Evolutionary conservation across 2,888 invertebrate genomes (phyloP), one percentile per base, ranked within the genome.

Genomic region (Metalampra italica): DNA sequence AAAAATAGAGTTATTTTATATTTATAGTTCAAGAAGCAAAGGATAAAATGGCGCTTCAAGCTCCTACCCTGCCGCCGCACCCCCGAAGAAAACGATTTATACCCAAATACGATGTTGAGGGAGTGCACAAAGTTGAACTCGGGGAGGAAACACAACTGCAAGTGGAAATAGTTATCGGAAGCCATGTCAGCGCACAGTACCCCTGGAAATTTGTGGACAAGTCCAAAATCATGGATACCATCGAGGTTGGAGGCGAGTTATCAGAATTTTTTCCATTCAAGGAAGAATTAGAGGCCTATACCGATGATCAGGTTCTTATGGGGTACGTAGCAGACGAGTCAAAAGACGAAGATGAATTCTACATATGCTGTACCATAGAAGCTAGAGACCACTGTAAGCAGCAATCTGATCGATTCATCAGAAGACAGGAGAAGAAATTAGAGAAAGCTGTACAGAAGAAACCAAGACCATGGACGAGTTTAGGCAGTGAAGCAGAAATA

Each of bases 181-280:
- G 90, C 36, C 90, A 95, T 66, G 91, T 95, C 0, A 94, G 92
- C 0, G 91, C 92, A 13, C 95, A 95, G 69, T 92, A 91, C 63
- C 95, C 95, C 0, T 95, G 95, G 95, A 93, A 92, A 53, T 87
- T 84, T 52, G 80, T 95, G 0, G 82, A 80, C 14, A 94, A 92
- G 71, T 90, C 91, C 32, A 80, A 90, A 41, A 79, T 95, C 1
- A 82, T 91, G 45, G 93, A 94, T 60, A 86, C 90, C 46, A 85
- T 95, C 43, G 91, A 92, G 2, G 55, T 90, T 0, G 87, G 91
- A 40, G 90, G 90, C 12, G 91, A 91, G 53, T 54, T 82, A 0
- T 89, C 90, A 0, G 90, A 91, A 49, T 81, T 90, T 30, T 79
- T 71, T 15, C 57, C 71, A 1, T 49, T 91, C 7, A 77, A 71